Base-by-base conservation (phyloP, 1,140 invertebrate species). In the Tribolium castaneum region DNA sequence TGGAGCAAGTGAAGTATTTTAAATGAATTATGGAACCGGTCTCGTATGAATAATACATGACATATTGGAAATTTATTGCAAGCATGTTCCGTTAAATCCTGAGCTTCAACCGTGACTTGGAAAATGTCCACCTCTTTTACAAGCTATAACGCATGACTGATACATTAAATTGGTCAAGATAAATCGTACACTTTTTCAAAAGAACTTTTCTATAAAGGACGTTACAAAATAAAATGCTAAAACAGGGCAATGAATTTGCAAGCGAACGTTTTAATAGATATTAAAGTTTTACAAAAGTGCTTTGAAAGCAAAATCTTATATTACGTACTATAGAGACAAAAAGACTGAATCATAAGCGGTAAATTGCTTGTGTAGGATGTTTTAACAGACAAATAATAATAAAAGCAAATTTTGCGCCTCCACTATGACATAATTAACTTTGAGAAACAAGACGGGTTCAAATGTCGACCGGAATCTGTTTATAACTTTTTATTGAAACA, bases 61-160 rank as follows among this genome's bases (percentile, higher is more conserved):
- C 19, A 22, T 59, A 59, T 25, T 22, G 54, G 54, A 59, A 59
- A 59, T 59, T 59, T 59, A 59, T 59, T 59, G 54, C 54, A 19
- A 59, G 19, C 54, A 25, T 59, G 54, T 25, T 6, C 14, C 19
- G 54, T 25, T 59, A 59, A 59, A 59, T 59, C 54, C 54, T 59
- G 54, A 59, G 19, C 54, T 59, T 59, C 14, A 59, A 22, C 54
- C 54, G 54, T 59, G 54, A 59, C 16, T 59, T 59, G 54, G 54
- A 59, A 59, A 19, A 25, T 59, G 54, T 25, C 54, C 54, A 59
- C 19, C 54, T 59, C 14, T 59, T 59, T 25, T 16, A 25, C 54
- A 25, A 19, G 14, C 14, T 59, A 25, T 9, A 25, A 25, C 54
- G 16, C 54, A 59, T 59, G 16, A 59, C 19, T 59, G 19, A 59